Conservation (phyloP, 2,888 invertebrate species). For the Tenodera sinensis region DNA sequence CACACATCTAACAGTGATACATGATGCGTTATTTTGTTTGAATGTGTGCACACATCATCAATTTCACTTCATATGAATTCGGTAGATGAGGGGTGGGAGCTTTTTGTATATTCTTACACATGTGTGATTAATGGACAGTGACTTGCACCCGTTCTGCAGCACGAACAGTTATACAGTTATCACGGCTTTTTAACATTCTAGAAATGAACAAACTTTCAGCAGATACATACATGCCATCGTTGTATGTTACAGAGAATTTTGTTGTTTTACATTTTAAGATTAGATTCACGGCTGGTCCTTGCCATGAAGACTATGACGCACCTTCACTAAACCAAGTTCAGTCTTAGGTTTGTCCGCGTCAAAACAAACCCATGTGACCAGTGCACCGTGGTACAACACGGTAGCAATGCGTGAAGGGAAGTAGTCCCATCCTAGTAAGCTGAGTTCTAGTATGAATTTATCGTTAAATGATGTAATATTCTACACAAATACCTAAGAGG, state of each 20-base stretch:
- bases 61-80: slow-evolving; percentile 9
- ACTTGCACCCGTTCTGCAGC: not conserved
- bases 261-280: no score
- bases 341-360: no score
- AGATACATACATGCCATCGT: not conserved
- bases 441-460: no score
- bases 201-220: not conserved
- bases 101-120: not conserved
- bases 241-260: not conserved
- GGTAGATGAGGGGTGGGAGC: not conserved
- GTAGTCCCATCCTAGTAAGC: no score
- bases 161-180: not conserved
- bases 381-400: no score
- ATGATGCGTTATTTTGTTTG: not conserved
- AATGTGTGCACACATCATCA: slow-evolving; percentile 7
- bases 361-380: no score
- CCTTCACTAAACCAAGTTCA: no score
- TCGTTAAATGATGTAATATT: no score
- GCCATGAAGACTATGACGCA: no score
- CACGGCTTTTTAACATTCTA: not conserved
- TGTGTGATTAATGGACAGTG: not conserved
- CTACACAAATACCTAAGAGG: no score
- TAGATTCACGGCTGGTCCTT: no score
- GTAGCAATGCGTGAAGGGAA: no score
- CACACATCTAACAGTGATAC: not conserved